Base-by-base conservation (phyloP, 2,888 invertebrate genomes). In the Agrochola lychnidis region DNA sequence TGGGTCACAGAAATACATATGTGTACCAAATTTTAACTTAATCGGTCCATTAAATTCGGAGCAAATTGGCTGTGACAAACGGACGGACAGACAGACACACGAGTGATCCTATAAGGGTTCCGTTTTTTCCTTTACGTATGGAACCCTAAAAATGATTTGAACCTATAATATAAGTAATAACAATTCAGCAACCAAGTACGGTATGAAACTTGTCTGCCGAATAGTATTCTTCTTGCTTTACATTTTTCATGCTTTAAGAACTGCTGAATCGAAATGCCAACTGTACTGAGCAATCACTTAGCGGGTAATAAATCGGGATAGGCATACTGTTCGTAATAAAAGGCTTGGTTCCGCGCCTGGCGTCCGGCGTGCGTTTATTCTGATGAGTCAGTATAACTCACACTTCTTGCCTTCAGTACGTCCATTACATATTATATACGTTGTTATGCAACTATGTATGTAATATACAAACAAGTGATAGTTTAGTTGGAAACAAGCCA, bases 401-500 rank as follows among this genome's bases (percentile, higher is more conserved):
- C 69, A 67, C 40, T 45, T 62, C 73, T 57, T 25, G 22, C 40
- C 42, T 42, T 63, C n/a, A 42, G 89, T 66, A 66, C 69, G 74
- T 57, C 45, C 51, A 51, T 48, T 48, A 16, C 5, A 48, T 51
- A 51, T 76, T 64, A 53, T 30, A 66, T 64, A 66, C 53, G 66
- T 56, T 79, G 66, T 78, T 86, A 86, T 77, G 73, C 72, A 79
- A 86, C 74, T 69, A 56, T 66, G 70, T 73, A 62, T 66, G 70
- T 73, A 62, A 48, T 64, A 84, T 40, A 76, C 68, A 84, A 76
- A 74, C 74, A 84, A 73, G 40, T 45, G 51, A 48, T 63, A 59
- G 69, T 72, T 67, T 22, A 16, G 66, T 79, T 84, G 84, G 87
- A 80, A 80, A 64, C 56, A 42, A 40, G 84, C 84, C 84, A 84